Evolutionary conservation across 1,140 invertebrate species (phyloP).

Genomic region (Diorhabda carinulata): DNA sequence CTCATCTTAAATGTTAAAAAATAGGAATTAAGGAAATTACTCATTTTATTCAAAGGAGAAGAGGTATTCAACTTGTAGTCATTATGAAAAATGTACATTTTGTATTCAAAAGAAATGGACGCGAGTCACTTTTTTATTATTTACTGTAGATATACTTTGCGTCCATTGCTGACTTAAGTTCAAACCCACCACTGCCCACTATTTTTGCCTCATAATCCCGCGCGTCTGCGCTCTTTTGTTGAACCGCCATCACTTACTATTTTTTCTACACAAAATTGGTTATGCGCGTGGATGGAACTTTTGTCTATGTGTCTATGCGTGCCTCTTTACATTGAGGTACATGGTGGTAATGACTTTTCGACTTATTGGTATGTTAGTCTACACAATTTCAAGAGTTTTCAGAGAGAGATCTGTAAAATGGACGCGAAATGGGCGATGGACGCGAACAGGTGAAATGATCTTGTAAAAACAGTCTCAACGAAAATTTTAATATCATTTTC

Average conservation of each 20-base stretch:
- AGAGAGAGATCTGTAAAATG: background rate
- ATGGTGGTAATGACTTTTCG: conserved; percentile 8
- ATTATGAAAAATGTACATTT: too few relatives aligned
- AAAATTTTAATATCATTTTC: too few relatives aligned
- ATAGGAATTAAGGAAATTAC: background rate
- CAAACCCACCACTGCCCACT: background rate
- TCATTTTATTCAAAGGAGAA: background rate
- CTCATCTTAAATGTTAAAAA: background rate
- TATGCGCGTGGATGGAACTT: background rate
- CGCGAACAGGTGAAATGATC: conserved; percentile 6
- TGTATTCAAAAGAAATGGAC: conserved; percentile 10
- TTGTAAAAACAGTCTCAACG: too few relatives aligned
- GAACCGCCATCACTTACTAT: background rate
- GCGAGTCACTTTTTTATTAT: background rate
- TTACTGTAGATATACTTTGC: conserved; percentile 6
- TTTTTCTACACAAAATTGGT: conserved; percentile 5
- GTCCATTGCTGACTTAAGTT: conserved; percentile 3
- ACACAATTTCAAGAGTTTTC: background rate
- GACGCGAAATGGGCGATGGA: conserved; percentile 7
- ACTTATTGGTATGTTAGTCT: background rate
- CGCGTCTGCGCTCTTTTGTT: background rate
- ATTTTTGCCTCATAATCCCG: background rate
- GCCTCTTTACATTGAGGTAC: background rate
- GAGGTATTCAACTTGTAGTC: too few relatives aligned
- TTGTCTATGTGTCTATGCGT: conserved; percentile 4